Conservation (phyloP, 2,888 invertebrate species). For the Lochmaea capreae region DNA sequence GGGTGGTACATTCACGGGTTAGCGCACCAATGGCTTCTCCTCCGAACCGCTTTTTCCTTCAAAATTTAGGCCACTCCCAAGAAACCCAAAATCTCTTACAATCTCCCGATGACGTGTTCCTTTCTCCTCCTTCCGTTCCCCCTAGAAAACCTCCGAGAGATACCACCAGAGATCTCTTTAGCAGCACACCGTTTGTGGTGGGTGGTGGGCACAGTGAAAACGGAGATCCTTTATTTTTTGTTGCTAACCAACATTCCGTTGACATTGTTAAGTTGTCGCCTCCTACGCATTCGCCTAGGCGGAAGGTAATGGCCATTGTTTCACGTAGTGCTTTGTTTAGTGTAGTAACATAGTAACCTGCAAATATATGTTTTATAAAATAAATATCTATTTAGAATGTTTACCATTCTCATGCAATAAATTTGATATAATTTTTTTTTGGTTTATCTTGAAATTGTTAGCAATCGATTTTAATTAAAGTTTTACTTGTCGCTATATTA, state of each 20-base stretch:
- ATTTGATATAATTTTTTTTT: background rate
- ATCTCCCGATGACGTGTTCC: constrained; percentile 63
- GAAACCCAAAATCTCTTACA: constrained; percentile 63
- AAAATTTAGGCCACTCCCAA: constrained; percentile 48
- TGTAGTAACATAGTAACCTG: background rate
- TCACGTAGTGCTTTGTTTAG: background rate
- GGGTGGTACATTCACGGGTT: constrained; percentile 54
- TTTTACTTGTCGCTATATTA: background rate
- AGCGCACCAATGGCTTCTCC: constrained; percentile 58
- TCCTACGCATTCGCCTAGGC: constrained; percentile 61
- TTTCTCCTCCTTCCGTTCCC: constrained; percentile 59
- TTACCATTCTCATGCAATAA: background rate
- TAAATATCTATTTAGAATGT: background rate
- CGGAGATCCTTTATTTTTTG: constrained; percentile 65
- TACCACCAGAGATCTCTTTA: constrained; percentile 59
- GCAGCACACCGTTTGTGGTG: constrained; percentile 63
- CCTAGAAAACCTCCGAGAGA: constrained; percentile 64
- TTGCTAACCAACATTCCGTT: constrained; percentile 64
- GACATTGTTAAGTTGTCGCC: constrained; percentile 66
- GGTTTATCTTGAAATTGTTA: background rate
- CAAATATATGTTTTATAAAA: background rate
- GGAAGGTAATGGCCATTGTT: constrained; percentile 59
- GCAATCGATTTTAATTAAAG: background rate
- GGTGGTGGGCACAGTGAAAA: constrained; percentile 65
- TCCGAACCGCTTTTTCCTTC: constrained; percentile 52